phyloP scores from a whole-genome alignment of 2,113 vertebrate species.

The Zosterops lateralis region DNA sequence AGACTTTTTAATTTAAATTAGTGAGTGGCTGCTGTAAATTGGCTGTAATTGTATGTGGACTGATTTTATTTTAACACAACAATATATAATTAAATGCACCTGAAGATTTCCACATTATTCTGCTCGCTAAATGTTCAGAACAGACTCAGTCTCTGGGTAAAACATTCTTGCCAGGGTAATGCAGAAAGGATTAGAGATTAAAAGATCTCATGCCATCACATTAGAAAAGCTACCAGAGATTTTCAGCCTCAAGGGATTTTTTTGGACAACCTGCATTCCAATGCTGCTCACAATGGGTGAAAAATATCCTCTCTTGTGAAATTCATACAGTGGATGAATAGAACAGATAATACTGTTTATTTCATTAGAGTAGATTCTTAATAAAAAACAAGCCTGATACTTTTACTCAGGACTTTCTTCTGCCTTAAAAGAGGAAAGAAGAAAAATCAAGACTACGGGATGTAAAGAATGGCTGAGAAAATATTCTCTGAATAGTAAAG shows the following conservation, averaged over 20 bases:
- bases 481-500: not conserved
- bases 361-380: not conserved
- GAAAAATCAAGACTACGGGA: not conserved
- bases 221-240: not conserved
- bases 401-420: not conserved
- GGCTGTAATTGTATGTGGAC: conserved; percentile 23
- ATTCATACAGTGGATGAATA: not conserved
- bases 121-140: not conserved
- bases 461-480: not conserved
- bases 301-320: not conserved
- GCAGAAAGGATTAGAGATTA: not conserved
- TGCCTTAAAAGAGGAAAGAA: not conserved
- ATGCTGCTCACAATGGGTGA: not conserved
- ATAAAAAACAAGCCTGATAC: not conserved
- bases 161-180: not conserved
- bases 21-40: conserved; percentile 41
- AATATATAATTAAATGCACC: conserved; percentile 18
- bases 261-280: not conserved
- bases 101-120: conserved; percentile 10
- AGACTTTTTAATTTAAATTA: conserved; percentile 67
- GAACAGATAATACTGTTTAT: not conserved
- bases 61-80: conserved; percentile 27
- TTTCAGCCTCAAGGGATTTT: not conserved
- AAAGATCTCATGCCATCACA: not conserved
- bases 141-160: not conserved